phyloP scores from a whole-genome alignment of 2,797 vertebrate species.

The Anguilla pacifica region DNA sequence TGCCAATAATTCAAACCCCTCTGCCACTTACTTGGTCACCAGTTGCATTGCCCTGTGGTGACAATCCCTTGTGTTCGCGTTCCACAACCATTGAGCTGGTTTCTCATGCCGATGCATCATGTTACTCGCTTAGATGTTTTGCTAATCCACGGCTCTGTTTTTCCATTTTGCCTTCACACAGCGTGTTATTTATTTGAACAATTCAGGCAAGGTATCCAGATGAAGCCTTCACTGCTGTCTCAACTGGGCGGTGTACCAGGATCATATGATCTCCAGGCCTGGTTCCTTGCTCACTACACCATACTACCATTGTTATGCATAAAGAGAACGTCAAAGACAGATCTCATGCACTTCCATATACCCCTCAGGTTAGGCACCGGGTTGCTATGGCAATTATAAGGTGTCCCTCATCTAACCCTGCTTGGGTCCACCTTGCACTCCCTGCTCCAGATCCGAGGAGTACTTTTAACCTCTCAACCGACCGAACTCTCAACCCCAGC shows the following conservation, averaged over 20 bases:
- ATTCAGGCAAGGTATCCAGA: not conserved
- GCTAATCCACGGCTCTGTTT: not conserved
- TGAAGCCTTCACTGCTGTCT: not conserved
- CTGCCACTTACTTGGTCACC: not conserved
- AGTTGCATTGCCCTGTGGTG: not conserved
- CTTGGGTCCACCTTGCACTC: not conserved
- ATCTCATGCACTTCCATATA: not conserved
- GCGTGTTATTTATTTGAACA: not conserved
- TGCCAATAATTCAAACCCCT: not conserved
- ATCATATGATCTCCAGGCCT: not conserved
- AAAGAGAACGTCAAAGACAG: slow-evolving; percentile 19
- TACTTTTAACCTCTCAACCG: not conserved
- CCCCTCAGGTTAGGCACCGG: not conserved
- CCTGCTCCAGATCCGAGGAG: not conserved
- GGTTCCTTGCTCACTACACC: not conserved
- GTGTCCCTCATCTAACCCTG: not conserved
- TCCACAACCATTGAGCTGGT: not conserved
- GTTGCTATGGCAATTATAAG: not conserved
- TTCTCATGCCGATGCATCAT: not conserved
- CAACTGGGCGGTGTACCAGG: not conserved
- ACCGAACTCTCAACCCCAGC: not conserved
- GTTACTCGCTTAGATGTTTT: not conserved
- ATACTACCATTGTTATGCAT: not conserved
- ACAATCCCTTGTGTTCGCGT: not conserved
- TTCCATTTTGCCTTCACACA: not conserved